Conservation (phyloP, 2,888 invertebrate genomes). For the Cephus spinipes region DNA sequence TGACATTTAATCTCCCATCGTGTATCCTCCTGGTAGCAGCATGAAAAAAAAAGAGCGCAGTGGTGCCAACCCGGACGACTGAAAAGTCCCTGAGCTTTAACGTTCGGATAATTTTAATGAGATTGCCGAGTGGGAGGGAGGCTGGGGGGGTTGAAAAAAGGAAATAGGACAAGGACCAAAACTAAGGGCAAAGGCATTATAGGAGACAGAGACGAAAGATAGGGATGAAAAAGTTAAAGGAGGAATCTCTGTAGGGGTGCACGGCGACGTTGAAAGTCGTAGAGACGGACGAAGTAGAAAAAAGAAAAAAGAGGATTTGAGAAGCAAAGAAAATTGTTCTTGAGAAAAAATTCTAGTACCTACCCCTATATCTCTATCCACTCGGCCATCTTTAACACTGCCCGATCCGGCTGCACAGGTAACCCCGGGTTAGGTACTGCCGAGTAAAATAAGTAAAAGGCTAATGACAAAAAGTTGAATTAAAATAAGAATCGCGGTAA, state of each 20-base stretch:
- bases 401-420: too few species aligned
- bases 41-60: neutral
- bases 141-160: neutral
- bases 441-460: constrained; percentile 41
- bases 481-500: constrained; percentile 35
- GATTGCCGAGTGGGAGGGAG: constrained; percentile 33
- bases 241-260: neutral
- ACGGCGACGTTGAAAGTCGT: constrained; percentile 17
- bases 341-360: neutral
- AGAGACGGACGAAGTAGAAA: constrained; percentile 21
- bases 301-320: constrained; percentile 11
- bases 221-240: neutral
- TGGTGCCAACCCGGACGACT: neutral
- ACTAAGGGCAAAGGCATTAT: neutral
- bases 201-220: constrained; percentile 1
- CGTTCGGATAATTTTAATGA: constrained; percentile 57
- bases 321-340: neutral
- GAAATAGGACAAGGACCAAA: neutral
- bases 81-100: neutral
- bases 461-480: constrained; percentile 44
- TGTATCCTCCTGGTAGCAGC: neutral
- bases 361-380: too few species aligned
- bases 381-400: neutral
- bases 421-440: neutral
- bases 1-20: neutral